These are phyloP conservation scores for Bostrychus sinensis DNA, from an alignment of 2,113 vertebrate genomes.

Conservation along the genomic window DNA sequence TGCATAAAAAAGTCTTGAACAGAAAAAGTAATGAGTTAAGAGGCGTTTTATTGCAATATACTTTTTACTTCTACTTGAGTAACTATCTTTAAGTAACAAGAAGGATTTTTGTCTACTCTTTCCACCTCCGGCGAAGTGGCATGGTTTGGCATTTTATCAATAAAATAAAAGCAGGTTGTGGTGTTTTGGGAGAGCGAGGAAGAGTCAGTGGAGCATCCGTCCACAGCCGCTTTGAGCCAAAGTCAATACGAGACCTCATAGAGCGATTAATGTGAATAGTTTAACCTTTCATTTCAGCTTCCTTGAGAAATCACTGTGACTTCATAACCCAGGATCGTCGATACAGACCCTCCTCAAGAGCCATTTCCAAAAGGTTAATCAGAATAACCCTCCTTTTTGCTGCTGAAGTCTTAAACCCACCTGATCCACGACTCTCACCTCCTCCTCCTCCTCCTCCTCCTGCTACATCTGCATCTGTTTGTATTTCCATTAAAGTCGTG, in stretches of 20 bases:
- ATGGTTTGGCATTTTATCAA: too few relatives aligned
- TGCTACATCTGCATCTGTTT: slow-evolving; percentile 48
- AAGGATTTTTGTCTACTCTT: too few relatives aligned
- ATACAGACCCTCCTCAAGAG: slow-evolving; percentile 63
- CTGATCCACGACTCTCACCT: slow-evolving; percentile 27
- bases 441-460: slow-evolving; percentile 9
- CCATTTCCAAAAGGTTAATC: slow-evolving; percentile 79
- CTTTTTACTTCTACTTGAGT: too few relatives aligned
- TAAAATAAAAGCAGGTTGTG: neutral
- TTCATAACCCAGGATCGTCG: slow-evolving; percentile 76
- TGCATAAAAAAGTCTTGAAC: too few relatives aligned
- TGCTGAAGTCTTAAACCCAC: slow-evolving; percentile 28
- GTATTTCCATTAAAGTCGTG: slow-evolving; percentile 61
- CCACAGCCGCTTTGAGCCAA: slow-evolving; percentile 33
- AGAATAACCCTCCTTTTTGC: slow-evolving; percentile 57
- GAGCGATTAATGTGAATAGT: slow-evolving; percentile 76
- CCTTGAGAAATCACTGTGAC: slow-evolving; percentile 73
- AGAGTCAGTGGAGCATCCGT: neutral
- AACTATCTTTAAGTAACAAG: too few relatives aligned
- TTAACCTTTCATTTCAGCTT: slow-evolving; percentile 78
- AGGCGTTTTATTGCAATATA: too few relatives aligned
- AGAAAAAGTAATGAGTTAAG: too few relatives aligned
- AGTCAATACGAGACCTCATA: slow-evolving; percentile 63
- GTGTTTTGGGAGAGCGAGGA: neutral
- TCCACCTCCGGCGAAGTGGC: too few relatives aligned